Evolutionary conservation across 2,113 vertebrate species (phyloP).

Genomic region (Nansenia antarctica): DNA sequence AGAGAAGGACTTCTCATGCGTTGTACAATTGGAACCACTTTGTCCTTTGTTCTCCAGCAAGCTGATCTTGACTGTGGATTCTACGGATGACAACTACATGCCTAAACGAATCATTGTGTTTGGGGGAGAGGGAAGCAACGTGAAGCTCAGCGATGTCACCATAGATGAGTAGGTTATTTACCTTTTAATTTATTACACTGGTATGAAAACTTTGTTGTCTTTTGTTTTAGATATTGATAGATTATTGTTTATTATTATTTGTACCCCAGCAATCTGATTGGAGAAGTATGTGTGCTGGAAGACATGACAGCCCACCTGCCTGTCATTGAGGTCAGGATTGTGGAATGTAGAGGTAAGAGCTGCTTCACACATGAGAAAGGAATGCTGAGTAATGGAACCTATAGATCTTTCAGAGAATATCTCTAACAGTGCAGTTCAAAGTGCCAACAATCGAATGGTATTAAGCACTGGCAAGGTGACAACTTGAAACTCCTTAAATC

Average conservation of each 20-base stretch:
- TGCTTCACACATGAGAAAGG: background rate
- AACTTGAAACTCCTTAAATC: background rate
- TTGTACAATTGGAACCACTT: too few species aligned
- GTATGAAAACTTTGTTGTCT: background rate
- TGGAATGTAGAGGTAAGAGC: slow-evolving; percentile 89
- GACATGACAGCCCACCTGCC: slow-evolving; percentile 92
- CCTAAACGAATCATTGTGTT: slow-evolving; percentile 89
- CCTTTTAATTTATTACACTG: background rate
- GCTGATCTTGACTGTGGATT: slow-evolving; percentile 90
- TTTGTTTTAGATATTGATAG: background rate
- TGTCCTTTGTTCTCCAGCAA: slow-evolving; percentile 74
- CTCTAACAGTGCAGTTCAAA: background rate
- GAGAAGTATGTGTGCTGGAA: slow-evolving; percentile 94
- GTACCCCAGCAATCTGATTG: slow-evolving; percentile 84
- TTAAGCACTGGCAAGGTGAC: background rate
- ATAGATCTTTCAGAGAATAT: too few species aligned
- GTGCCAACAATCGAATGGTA: background rate
- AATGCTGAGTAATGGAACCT: background rate
- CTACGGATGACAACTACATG: slow-evolving; percentile 97
- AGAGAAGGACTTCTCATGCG: too few species aligned
- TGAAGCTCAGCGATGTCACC: slow-evolving; percentile 89
- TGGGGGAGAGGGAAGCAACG: slow-evolving; percentile 89
- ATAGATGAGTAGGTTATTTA: slow-evolving; percentile 90
- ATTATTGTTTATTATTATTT: background rate
- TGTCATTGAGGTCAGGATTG: slow-evolving; percentile 92